These are phyloP conservation scores for Disparrhopalites patrizii DNA, from an alignment of 2,888 invertebrate species.

Conservation along the genomic window DNA sequence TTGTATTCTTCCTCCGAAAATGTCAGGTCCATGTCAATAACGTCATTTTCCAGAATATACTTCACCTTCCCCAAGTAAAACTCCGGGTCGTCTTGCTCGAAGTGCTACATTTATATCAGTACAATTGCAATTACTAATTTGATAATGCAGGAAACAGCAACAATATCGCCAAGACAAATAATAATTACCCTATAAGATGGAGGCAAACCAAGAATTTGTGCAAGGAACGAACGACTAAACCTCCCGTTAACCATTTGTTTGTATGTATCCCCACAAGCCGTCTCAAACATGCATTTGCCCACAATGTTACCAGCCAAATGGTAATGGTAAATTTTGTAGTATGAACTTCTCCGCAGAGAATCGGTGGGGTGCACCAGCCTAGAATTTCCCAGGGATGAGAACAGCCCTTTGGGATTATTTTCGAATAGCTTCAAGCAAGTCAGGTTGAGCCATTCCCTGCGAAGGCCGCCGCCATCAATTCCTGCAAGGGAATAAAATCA, in stretches of 20 bases:
- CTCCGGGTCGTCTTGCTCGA: slow-evolving; percentile 94
- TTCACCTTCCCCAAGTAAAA: slow-evolving; percentile 84
- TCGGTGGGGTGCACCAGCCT: slow-evolving; percentile 85
- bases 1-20: slow-evolving; percentile 88
- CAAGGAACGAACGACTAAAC: slow-evolving; percentile 86
- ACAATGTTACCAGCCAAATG: slow-evolving; percentile 88
- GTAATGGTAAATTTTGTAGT: slow-evolving; percentile 73
- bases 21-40: slow-evolving; percentile 71
- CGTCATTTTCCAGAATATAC: slow-evolving; percentile 83
- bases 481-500: slow-evolving; percentile 55
- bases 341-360: slow-evolving; percentile 53
- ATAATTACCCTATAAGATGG: slow-evolving; percentile 81
- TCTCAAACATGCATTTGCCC: slow-evolving; percentile 91
- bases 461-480: slow-evolving; percentile 88
- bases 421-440: slow-evolving; percentile 85
- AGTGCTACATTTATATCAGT: slow-evolving; percentile 63
- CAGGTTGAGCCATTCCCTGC: slow-evolving; percentile 90
- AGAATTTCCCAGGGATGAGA: slow-evolving; percentile 76
- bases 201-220: slow-evolving; percentile 87
- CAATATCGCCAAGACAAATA: not conserved
- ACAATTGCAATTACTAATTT: not conserved
- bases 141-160: not conserved
- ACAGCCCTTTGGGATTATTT: slow-evolving; percentile 68
- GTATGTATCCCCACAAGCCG: slow-evolving; percentile 81
- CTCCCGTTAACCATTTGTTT: slow-evolving; percentile 82